Conservation (phyloP, 2,797 vertebrate genomes). For the Sebastes umbrosus region DNA sequence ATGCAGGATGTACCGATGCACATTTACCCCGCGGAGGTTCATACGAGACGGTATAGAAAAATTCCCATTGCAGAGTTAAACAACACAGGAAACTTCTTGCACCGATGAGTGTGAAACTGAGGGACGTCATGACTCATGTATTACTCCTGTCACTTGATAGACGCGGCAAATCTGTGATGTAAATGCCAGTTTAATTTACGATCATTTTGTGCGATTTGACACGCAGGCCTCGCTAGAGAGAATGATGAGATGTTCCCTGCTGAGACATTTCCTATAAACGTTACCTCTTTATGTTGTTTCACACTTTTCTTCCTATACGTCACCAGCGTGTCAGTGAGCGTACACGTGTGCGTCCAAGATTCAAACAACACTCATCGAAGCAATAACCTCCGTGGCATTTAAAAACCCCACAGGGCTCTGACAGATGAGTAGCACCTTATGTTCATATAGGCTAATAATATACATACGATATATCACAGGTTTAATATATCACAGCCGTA, state of each 20-base stretch:
- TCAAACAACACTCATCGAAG: background rate
- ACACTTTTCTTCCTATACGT: background rate
- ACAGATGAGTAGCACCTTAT: background rate
- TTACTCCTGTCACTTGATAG: background rate
- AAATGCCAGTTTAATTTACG: constrained; percentile 4
- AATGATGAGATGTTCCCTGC: background rate
- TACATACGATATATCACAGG: background rate
- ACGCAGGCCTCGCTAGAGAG: background rate
- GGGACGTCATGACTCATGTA: background rate
- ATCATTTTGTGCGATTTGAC: background rate
- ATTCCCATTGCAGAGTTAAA: background rate
- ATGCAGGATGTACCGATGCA: background rate
- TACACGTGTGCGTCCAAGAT: background rate
- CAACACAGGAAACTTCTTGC: background rate
- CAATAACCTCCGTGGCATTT: background rate
- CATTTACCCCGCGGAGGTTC: too few species aligned
- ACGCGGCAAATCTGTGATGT: constrained; percentile 7
- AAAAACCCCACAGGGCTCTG: background rate
- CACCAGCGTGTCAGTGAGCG: background rate
- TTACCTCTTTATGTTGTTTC: background rate
- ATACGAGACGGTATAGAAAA: background rate
- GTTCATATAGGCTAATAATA: background rate
- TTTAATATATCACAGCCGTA: background rate
- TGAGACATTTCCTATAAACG: background rate
- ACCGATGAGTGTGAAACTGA: background rate